phyloP scores from a whole-genome alignment of 2,888 invertebrate genomes.

The Drosophila pseudotalamancana region DNA sequence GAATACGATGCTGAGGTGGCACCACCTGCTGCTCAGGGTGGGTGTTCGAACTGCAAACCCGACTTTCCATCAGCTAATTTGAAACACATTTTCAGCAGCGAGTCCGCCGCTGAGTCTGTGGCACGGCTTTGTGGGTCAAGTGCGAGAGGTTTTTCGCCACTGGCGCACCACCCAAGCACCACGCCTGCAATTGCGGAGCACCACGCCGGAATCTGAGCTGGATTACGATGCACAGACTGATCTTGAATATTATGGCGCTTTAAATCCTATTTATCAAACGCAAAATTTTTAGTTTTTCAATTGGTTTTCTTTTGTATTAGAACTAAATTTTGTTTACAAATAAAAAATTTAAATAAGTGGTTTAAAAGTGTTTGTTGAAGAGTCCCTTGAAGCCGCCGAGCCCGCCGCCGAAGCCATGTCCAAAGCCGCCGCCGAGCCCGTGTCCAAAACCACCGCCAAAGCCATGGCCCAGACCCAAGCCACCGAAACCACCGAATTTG shows the following conservation, averaged over 20 bases:
- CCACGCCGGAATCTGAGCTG: slow-evolving; percentile 22
- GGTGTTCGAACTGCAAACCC: neutral
- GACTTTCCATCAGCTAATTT: neutral
- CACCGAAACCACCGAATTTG: slow-evolving; percentile 56
- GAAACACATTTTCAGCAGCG: neutral
- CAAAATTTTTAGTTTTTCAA: slow-evolving; percentile 23
- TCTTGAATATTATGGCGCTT: slow-evolving; percentile 63
- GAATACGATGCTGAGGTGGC: slow-evolving; percentile 64
- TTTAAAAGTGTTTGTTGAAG: slow-evolving; percentile 65
- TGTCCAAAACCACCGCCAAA: slow-evolving; percentile 51
- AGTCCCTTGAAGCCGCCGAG: slow-evolving; percentile 75
- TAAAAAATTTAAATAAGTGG: slow-evolving; percentile 14
- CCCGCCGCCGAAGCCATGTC: slow-evolving; percentile 67
- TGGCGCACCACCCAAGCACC: slow-evolving; percentile 27
- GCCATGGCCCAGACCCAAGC: slow-evolving; percentile 56
- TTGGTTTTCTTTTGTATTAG: no score
- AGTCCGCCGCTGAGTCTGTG: slow-evolving; percentile 32
- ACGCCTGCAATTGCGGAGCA: slow-evolving; percentile 12
- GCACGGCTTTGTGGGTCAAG: slow-evolving; percentile 49
- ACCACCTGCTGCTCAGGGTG: slow-evolving; percentile 49
- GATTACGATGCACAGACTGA: slow-evolving; percentile 9
- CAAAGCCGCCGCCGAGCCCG: slow-evolving; percentile 64
- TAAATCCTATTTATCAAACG: slow-evolving; percentile 67
- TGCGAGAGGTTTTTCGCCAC: slow-evolving; percentile 28
- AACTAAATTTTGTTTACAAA: slow-evolving; percentile 24